Conservation (phyloP, 1,140 invertebrate genomes). For the Drosophila lini region DNA sequence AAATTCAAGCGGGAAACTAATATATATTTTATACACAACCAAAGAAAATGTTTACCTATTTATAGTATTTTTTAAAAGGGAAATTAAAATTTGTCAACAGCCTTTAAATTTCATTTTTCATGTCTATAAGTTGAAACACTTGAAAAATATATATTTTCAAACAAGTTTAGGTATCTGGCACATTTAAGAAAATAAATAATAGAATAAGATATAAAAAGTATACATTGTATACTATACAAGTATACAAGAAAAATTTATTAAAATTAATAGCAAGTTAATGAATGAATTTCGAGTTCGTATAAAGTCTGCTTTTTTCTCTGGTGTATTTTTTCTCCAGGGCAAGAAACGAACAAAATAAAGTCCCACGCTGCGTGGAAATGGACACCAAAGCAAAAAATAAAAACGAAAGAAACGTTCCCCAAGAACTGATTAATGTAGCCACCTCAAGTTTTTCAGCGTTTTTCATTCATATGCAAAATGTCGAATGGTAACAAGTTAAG, state of each 20-base stretch:
- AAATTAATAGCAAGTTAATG: background rate
- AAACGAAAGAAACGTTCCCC: conserved; percentile 38
- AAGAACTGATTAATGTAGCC: conserved; percentile 66
- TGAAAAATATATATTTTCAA: background rate
- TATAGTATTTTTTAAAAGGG: background rate
- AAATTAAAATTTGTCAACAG: conserved; percentile 6
- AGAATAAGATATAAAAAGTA: background rate
- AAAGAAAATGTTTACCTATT: background rate
- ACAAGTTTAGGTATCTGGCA: background rate
- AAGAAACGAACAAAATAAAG: conserved; percentile 5
- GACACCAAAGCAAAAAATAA: conserved; percentile 25
- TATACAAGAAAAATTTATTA: background rate
- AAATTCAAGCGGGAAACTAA: background rate
- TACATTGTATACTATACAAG: background rate
- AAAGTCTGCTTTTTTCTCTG: background rate
- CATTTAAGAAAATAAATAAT: background rate
- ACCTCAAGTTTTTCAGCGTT: conserved; percentile 54
- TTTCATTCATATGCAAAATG: conserved; percentile 80
- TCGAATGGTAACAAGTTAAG: conserved; percentile 40
- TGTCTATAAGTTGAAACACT: background rate
- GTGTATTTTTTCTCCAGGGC: conserved; percentile 5
- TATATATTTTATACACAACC: background rate
- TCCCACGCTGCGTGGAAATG: conserved; percentile 63
- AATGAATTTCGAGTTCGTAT: background rate
- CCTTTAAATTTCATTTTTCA: conserved; percentile 3